phyloP scores from a whole-genome alignment of 2,113 vertebrate species.

The Petroica traversi region DNA sequence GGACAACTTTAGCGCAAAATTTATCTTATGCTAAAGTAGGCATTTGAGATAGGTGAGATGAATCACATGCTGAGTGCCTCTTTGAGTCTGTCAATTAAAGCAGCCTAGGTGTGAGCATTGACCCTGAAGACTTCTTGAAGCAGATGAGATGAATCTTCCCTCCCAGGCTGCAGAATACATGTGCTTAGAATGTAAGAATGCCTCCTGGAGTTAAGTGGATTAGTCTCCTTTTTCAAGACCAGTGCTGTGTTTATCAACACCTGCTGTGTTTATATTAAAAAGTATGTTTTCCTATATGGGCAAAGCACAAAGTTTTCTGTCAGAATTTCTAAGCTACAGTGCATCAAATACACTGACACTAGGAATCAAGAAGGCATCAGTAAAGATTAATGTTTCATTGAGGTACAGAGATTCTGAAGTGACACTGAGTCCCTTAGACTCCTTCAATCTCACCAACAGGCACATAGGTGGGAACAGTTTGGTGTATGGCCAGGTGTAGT shows the following conservation, averaged over 20 bases:
- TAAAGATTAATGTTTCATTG: not conserved
- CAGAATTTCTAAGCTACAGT: not conserved
- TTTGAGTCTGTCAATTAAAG: constrained; percentile 5
- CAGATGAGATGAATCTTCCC: not conserved
- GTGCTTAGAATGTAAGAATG: not conserved
- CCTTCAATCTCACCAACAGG: not conserved
- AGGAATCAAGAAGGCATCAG: not conserved
- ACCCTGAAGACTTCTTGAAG: not conserved
- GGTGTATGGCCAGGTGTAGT: not conserved
- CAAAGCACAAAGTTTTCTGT: not conserved
- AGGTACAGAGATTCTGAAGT: not conserved
- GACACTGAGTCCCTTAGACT: not conserved
- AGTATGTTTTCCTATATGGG: not conserved
- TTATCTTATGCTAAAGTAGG: constrained; percentile 25
- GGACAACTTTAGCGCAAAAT: not conserved
- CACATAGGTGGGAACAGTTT: not conserved
- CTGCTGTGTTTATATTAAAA: not conserved
- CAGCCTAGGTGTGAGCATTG: not conserved
- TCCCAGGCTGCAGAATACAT: not conserved
- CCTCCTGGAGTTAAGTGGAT: not conserved
- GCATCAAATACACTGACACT: not conserved
- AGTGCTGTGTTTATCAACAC: not conserved
- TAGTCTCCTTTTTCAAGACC: not conserved
- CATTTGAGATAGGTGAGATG: constrained; percentile 10
- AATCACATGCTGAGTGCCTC: constrained; percentile 1